Conservation (phyloP, 2,113 vertebrate genomes). For the Turdus rufiventris region DNA sequence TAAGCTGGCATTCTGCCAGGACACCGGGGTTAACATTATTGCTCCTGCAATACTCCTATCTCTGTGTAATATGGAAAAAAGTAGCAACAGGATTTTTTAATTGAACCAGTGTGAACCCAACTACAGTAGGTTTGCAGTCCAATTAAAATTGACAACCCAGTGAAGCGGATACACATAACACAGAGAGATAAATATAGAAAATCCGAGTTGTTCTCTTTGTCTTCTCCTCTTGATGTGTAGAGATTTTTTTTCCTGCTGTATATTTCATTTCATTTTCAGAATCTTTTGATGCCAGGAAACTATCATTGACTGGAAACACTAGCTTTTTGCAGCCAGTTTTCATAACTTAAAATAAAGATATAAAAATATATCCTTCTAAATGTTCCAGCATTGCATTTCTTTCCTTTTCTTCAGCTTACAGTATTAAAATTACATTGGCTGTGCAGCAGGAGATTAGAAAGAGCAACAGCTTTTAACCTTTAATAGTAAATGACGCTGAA, state of each 20-base stretch:
- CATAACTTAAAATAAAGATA: constrained; percentile 63
- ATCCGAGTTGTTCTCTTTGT: constrained; percentile 28
- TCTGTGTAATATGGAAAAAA: constrained; percentile 43
- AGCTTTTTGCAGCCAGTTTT: constrained; percentile 68
- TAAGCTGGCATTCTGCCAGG: constrained; percentile 36
- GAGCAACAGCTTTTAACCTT: constrained; percentile 62
- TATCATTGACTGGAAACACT: constrained; percentile 67
- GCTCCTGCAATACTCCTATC: constrained; percentile 29
- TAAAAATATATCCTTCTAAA: constrained; percentile 55
- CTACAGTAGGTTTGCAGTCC: constrained; percentile 56
- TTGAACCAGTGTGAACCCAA: constrained; percentile 55
- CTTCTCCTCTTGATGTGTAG: not conserved
- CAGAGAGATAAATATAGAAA: constrained; percentile 61
- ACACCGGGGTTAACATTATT: constrained; percentile 44
- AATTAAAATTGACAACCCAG: constrained; percentile 73
- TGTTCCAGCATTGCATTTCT: constrained; percentile 53
- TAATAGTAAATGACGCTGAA: constrained; percentile 57
- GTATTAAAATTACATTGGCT: constrained; percentile 63
- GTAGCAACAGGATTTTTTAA: constrained; percentile 67
- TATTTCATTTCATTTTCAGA: constrained; percentile 57
- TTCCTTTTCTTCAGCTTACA: constrained; percentile 27
- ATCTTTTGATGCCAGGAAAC: constrained; percentile 63
- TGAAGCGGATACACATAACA: constrained; percentile 53
- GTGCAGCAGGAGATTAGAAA: constrained; percentile 63
- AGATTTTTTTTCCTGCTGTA: not conserved